Conservation (phyloP, 2,797 vertebrate genomes). For the Melanotaenia boesemani region DNA sequence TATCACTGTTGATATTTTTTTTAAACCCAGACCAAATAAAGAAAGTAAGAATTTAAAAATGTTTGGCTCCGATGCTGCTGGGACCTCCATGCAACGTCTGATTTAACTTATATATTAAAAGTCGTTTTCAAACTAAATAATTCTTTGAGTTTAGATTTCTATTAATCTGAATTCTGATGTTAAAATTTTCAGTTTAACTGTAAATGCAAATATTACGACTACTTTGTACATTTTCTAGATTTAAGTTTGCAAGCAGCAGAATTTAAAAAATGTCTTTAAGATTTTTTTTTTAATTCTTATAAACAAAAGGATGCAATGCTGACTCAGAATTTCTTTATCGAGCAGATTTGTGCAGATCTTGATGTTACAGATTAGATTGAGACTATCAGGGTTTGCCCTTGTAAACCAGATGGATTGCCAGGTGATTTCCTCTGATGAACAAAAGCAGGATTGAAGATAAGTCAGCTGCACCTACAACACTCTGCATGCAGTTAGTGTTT, state of each 20-base stretch:
- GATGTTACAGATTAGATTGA: neutral
- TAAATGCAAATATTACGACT: no score
- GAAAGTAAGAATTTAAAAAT: no score
- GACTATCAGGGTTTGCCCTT: no score
- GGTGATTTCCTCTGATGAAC: neutral
- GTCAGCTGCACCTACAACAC: conserved; percentile 24
- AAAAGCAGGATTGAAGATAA: conserved; percentile 27
- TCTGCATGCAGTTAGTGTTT: conserved; percentile 52
- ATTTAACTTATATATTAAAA: neutral
- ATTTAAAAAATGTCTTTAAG: neutral
- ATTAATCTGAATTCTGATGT: neutral
- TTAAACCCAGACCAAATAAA: no score
- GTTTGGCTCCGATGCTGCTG: no score
- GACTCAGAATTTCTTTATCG: neutral
- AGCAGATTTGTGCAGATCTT: neutral
- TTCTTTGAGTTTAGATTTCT: neutral
- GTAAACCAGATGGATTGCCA: neutral
- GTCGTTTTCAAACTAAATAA: neutral
- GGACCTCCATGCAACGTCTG: neutral
- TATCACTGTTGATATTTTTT: no score
- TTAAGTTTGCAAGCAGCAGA: neutral
- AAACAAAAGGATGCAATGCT: neutral
- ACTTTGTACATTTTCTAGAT: neutral
- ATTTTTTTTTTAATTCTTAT: neutral
- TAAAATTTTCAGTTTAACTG: no score